These are phyloP conservation scores for Petrolisthes manimaculis DNA, from an alignment of 2,888 invertebrate genomes.

Conservation along the genomic window DNA sequence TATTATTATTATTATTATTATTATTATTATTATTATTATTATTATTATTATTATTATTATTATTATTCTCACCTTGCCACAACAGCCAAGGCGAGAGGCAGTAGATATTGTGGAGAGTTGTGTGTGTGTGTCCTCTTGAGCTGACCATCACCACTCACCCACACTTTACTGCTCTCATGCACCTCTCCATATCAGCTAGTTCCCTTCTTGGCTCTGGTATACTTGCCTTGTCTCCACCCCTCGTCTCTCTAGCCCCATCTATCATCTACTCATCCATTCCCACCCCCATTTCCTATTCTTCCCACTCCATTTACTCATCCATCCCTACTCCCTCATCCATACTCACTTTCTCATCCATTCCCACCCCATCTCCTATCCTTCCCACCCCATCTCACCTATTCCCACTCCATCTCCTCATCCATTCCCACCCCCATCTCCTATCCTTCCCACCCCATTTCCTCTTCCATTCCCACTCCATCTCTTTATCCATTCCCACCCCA, in stretches of 20 bases:
- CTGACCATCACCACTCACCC: too few relatives aligned
- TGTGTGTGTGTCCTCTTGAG: neutral
- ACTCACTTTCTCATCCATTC: neutral
- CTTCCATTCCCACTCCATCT: constrained; percentile 6
- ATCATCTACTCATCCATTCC: neutral
- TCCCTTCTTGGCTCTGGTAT: neutral
- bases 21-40: neutral
- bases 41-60: neutral
- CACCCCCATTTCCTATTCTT: neutral
- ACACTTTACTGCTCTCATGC: too few relatives aligned
- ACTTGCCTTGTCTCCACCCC: neutral
- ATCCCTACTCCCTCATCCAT: neutral
- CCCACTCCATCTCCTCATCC: neutral
- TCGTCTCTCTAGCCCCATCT: neutral
- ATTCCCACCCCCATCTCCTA: neutral
- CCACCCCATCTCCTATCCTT: neutral
- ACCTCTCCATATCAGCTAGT: neutral
- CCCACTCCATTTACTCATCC: neutral
- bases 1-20: neutral
- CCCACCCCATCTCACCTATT: neutral
- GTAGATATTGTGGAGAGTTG: neutral
- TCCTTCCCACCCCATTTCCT: too few relatives aligned
- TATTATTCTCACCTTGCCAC: neutral
- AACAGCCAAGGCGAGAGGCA: too few relatives aligned
- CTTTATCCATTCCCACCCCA: neutral